Percentiles rank a stretch among this genome's conserved stretches.
Conservation (phyloP, 2,797 vertebrate species). For the Enteromius argenteus region DNA sequence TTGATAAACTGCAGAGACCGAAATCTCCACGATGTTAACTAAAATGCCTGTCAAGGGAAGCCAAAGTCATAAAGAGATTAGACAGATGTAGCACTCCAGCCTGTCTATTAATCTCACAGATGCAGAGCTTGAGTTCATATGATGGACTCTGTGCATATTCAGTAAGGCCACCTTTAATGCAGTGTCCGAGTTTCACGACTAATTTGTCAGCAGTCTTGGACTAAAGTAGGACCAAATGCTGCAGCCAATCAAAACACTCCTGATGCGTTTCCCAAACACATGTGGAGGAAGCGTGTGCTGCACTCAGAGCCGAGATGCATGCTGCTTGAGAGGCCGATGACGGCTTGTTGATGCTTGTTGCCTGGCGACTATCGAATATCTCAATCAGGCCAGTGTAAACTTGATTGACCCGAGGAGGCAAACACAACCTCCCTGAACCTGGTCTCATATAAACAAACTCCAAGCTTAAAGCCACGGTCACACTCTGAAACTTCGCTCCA, state of each 20-base stretch:
- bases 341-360: conserved; percentile 65
- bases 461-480: conserved; percentile 65
- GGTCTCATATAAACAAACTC: conserved; percentile 64
- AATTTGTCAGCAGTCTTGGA: conserved; percentile 66
- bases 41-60: conserved; percentile 67
- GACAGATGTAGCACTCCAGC: conserved; percentile 41
- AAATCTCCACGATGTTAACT: conserved; percentile 64
- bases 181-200: conserved; percentile 64
- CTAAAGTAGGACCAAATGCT: conserved; percentile 41
- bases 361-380: conserved; percentile 70
- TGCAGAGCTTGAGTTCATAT: conserved; percentile 44
- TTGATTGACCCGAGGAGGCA: conserved; percentile 64
- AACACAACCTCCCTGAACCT: conserved; percentile 59
- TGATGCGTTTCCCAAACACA: conserved; percentile 64
- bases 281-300: conserved; percentile 58
- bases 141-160: conserved; percentile 59
- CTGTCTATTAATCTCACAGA: conserved; percentile 38
- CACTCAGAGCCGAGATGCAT: conserved; percentile 28
- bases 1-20: conserved; percentile 67
- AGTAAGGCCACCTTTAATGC: conserved; percentile 58
- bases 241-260: conserved; percentile 72
- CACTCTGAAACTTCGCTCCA: conserved; percentile 36
- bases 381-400: conserved; percentile 56
- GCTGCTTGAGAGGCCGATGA: conserved; percentile 29
- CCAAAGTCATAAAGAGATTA: conserved; percentile 54